A percentile compares a stretch with the other conserved stretches of the same genome.
These are phyloP conservation scores for Toxotes lorentzi DNA, from an alignment of 2,797 vertebrate species.

Conservation along the genomic window DNA sequence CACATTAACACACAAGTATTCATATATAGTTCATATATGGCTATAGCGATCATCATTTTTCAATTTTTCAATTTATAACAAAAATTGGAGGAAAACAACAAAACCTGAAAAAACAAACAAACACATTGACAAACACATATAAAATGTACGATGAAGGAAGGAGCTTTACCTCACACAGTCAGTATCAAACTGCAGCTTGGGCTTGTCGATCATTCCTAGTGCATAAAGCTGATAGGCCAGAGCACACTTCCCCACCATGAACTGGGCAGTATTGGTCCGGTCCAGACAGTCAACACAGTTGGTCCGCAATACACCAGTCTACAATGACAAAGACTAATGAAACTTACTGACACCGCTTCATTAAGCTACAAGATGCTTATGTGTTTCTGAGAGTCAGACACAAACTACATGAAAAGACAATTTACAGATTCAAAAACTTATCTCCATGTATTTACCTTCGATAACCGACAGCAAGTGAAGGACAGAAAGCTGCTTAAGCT, in stretches of 20 bases:
- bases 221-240: constrained; percentile 97
- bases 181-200: constrained; percentile 96
- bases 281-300: constrained; percentile 99
- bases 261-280: constrained; percentile 97
- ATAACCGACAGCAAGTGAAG: background rate
- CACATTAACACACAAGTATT: background rate
- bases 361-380: background rate
- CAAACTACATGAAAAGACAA: background rate
- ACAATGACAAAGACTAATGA: constrained; percentile 23
- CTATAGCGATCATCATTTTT: background rate
- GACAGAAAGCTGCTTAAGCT: background rate
- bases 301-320: constrained; percentile 96
- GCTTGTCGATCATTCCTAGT: constrained; percentile 95
- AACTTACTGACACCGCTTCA: background rate
- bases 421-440: background rate
- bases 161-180: constrained; percentile 94
- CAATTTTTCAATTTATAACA: no score
- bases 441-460: background rate
- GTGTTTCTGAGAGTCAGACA: background rate
- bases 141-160: background rate
- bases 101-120: background rate
- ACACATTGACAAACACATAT: background rate
- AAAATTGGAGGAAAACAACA: background rate
- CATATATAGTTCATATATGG: background rate
- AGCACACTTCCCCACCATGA: constrained; percentile 99